Base-by-base conservation (phyloP, 2,797 vertebrate species). In the Sylvilagus floridanus region DNA sequence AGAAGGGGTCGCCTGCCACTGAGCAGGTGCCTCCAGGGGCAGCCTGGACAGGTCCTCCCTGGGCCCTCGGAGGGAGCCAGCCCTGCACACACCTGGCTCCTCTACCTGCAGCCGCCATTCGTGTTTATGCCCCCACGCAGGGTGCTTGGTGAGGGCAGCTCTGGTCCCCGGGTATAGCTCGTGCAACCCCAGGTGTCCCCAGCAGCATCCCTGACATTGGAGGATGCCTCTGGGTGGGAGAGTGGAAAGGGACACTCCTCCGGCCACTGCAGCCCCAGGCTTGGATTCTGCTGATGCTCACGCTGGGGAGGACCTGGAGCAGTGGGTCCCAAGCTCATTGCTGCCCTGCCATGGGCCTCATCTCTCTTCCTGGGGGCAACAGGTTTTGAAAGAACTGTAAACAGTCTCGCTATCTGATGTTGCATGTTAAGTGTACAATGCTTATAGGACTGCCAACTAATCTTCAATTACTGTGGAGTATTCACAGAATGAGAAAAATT, bases 131-230 rank as follows among this genome's bases (percentile, higher is more conserved):
- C n/a, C 65, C 14, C 9, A 6, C 2, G n/a, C 5, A 0, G 16
- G 17, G 13, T 7, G 12, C 76, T 88, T 4, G 16, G n/a, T 32
- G 32, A 30, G 2, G 54, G 37, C 60, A 42, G 60, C 7, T 2
- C 0, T 3, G 2, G 37, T 32, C 28, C 12, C n/a, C 32, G 1
- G 26, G 47, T 14, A 22, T 0, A 12, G 79, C 54, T 3, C 13
- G 1, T 4, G 5, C 42, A 21, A 16, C 17, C 26, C 47, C 32
- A 37, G 82, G 62, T 32, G 63, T 57, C 50, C 37, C 9, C 14
- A 4, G 84, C 30, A 73, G n/a, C 12, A 5, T 24, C 69, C 50
- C 37, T 21, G 5, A 3, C 17, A 14, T 17, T 50, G 32, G 65
- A 57, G 1, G 54, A 47, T 7, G 2, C 21, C 17, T 77, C 42